Percentiles rank a stretch among this genome's conserved stretches.
phyloP scores from a whole-genome alignment of 2,888 invertebrate species.

The Isotomurus palustris region DNA sequence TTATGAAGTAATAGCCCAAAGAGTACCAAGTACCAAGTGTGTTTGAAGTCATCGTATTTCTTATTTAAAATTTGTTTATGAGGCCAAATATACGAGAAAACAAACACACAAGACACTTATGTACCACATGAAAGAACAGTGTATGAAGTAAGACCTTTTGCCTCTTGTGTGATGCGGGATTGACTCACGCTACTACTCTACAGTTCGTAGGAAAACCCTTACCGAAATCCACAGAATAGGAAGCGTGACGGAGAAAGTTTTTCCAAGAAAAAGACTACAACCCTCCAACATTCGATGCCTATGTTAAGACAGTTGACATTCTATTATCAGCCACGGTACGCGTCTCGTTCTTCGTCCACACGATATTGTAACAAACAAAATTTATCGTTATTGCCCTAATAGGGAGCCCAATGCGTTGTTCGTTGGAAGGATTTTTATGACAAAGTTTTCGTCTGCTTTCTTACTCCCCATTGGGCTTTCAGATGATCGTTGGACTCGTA shows the following conservation, averaged over 20 bases:
- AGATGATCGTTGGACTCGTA: conserved; percentile 5
- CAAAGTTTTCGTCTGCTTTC: conserved; percentile 16
- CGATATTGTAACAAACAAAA: conserved; percentile 37
- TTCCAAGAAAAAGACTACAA: background rate
- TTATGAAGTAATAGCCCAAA: background rate
- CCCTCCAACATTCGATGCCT: background rate
- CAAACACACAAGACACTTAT: too few relatives aligned
- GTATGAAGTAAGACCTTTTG: too few relatives aligned
- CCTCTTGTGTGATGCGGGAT: too few relatives aligned
- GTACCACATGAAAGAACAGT: too few relatives aligned
- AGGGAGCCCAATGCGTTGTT: conserved; percentile 23
- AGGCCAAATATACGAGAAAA: too few relatives aligned
- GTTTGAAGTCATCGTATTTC: too few relatives aligned
- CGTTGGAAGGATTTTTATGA: conserved; percentile 33
- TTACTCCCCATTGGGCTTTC: conserved; percentile 13
- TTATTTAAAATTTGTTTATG: too few relatives aligned
- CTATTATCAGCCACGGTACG: background rate
- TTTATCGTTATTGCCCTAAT: conserved; percentile 44
- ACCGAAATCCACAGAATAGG: too few relatives aligned
- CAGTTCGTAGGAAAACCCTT: too few relatives aligned
- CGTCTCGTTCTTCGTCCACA: background rate
- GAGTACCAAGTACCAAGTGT: too few relatives aligned
- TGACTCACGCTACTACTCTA: too few relatives aligned
- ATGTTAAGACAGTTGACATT: background rate
- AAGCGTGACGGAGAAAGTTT: too few relatives aligned